Evolutionary conservation across 2,888 invertebrate genomes (phyloP), one percentile per base, ranked within the genome.

Genomic region (Ditula angustiorana): DNA sequence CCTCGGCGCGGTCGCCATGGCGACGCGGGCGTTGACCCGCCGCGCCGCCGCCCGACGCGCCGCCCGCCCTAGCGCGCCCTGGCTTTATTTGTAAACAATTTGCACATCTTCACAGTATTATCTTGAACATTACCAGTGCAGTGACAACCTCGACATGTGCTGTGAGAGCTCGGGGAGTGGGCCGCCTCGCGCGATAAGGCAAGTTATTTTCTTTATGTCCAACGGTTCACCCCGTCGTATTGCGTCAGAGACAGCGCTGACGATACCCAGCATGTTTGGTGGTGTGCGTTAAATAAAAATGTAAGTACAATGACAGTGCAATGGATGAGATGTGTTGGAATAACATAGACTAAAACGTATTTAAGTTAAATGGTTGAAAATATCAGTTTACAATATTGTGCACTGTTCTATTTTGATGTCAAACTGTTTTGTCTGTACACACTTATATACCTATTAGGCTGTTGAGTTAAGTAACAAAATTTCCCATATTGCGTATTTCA

Each of bases 21-120:
- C 59, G 11, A 59, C 59, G 58, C 58, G 59, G 55, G 11, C 55
- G 55, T 41, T 41, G 55, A 55, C 41, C 50, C 30, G 50, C 30
- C 53, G 41, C 71, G 74, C 74, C 71, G 70, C 68, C 67, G 61
- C n/a, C 61, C 69, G 69, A 61, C 66, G 76, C 76, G 77, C 78
- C 80, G 75, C 80, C 79, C 80, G 78, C 78, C 81, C 49, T 46
- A 33, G 16, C 69, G 61, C 79, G 75, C 78, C 79, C 76, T 53
- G 58, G 69, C 68, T 72, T 13, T 56, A 56, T 56, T 56, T 37
- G 77, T 77, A 77, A 81, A 81, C 81, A 81, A 76, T 76, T 76
- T 53, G 23, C 53, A 23, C 19, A n/a, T 35, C 35, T 35, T 19
- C 8, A n/a, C 33, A 1, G 19, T 16, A 16, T 19, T 41, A 41